A percentile compares a stretch with the other conserved stretches of the same genome.
These are phyloP conservation scores for Eulemur macaco DNA, from an alignment of 2,113 vertebrate genomes.

Conservation along the genomic window DNA sequence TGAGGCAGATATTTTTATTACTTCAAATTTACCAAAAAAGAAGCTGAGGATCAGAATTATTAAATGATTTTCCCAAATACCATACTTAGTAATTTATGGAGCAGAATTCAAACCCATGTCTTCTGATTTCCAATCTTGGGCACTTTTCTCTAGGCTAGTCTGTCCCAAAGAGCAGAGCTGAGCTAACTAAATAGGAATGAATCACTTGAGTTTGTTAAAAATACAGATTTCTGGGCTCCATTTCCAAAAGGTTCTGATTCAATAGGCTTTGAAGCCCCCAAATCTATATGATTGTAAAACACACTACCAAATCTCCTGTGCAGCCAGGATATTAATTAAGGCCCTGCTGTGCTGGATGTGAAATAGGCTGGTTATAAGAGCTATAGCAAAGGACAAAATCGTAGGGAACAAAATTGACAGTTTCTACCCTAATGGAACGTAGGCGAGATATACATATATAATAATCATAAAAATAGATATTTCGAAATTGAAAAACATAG, in stretches of 20 bases:
- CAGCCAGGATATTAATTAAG: background rate
- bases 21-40: background rate
- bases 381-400: background rate
- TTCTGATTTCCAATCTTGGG: background rate
- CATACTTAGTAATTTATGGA: background rate
- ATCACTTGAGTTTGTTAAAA: background rate
- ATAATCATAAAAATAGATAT: background rate
- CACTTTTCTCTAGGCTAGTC: background rate
- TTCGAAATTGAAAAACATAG: background rate
- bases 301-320: background rate
- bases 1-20: slow-evolving; percentile 9
- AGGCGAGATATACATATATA: background rate
- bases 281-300: background rate
- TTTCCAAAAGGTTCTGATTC: background rate
- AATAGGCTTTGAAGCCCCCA: background rate
- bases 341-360: background rate
- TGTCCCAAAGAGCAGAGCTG: background rate
- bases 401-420: background rate
- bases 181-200: background rate
- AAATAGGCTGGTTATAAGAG: background rate
- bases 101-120: background rate
- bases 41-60: background rate
- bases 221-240: background rate
- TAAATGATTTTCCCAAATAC: background rate
- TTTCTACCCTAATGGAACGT: background rate